Base-by-base conservation (phyloP, 2,797 vertebrate genomes). In the Pempheris klunzingeri region DNA sequence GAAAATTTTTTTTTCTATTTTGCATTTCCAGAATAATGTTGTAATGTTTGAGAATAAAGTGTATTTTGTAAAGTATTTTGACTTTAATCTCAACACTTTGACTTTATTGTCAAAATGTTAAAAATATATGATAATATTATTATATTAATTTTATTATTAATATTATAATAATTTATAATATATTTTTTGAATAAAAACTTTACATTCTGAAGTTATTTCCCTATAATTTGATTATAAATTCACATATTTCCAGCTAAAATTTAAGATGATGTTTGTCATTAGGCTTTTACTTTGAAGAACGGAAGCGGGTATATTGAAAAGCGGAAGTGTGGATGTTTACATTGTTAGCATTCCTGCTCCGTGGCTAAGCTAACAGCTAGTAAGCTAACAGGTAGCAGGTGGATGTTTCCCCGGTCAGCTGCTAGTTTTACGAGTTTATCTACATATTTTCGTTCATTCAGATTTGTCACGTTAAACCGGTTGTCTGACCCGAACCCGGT, bases 301-400 rank as follows among this genome's bases (percentile, higher is more conserved):
- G 49, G 72, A 82, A 57, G 72, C 18, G 0, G 0, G 0, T 77
- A 77, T 49, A 71, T 66, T 81, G 77, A 74, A 87, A 87, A 62
- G 32, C 78, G 82, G 84, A 86, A 81, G 7, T 73, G 0, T 0
- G 0, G 0, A 0, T 85, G 76, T 90, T 85, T 81, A 80, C 77
- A 13, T 43, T 1, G 0, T 50, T 22, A 34, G 57, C 68, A 11
- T 20, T 26, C 24, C 36, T 4, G 41, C n/a, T n/a, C 5, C 0
- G 3, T 4, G 7, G 0, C 18, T 6, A 10, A 46, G 74, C 78
- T 81, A 79, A 8, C 46, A 34, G 69, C 26, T 32, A 20, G 4
- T 39, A 4, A 5, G 81, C 62, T 67, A 77, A 22, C 75, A 17
- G 32, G 1, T 7, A 24, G 26, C 74, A 17, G 52, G 30, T n/a